Base-by-base conservation (phyloP, 1,140 invertebrate genomes). In the Carcinoscorpius rotundicauda region DNA sequence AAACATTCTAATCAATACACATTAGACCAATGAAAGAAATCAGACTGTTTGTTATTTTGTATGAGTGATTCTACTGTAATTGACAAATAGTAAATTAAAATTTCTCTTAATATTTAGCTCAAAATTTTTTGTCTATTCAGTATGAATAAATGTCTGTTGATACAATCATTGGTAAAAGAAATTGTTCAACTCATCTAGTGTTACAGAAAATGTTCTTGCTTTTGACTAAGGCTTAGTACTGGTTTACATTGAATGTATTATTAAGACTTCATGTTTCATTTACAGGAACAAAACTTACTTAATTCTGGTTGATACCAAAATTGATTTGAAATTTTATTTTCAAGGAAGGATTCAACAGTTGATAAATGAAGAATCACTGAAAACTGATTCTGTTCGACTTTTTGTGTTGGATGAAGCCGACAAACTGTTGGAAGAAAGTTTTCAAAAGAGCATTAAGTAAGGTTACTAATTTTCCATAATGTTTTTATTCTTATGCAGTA, bases 351-450 rank as follows among this genome's bases (percentile, higher is more conserved):
- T 98, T 6, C 84, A 86, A 73, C 90, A 97, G 75, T 78, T 98
- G 55, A 86, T 98, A 55, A 81, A 87, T 65, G 78, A 83, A 62
- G 81, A 82, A 6, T 71, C 82, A 49, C 76, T 98, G 57, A 82
- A 86, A 68, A 76, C 84, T 0, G 78, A 84, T 11, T 78, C 82
- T 65, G 80, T 97, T 3, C 78, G 85, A 53, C 75, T 97, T 5
- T 83, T 98, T 71, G 83, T 98, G 8, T 75, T 98, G 4, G 97
- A 99, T 81, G 97, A 99, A 82, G 96, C 93, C 61, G 97, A 99
- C 78, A 93, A 94, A 81, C 79, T 99, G 68, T 84, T 96, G 79
- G 87, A 91, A 66, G 81, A 81, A 3, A 81, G 80, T 70, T 92
- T 93, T 77, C 80, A 84, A 66, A 78, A 81, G 65, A 85, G 89